Evolutionary conservation across 2,797 vertebrate species (phyloP), one percentile per base, ranked within the genome.

Genomic region (Sebastes hopkinsi): DNA sequence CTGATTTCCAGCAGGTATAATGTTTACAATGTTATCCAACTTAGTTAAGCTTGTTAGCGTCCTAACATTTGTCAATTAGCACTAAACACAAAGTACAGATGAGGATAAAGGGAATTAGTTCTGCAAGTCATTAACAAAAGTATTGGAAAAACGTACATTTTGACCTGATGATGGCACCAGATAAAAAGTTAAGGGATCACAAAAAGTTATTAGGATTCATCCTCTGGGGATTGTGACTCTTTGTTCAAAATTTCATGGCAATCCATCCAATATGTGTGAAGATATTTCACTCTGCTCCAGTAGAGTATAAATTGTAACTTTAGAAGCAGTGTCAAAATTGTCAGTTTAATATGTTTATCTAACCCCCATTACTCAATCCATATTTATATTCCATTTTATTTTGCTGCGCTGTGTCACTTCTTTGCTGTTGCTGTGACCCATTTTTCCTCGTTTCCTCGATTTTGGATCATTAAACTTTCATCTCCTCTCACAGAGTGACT

Each of bases 381-480:
- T 85, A 80, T 77, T 70, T 62, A 73, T 22, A 67, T 68, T 77
- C 67, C 72, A 55, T 66, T 72, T 75, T 64, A 65, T 82, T 82
- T 75, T 83, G 67, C 75, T 55, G 12, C 14, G 29, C 58, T 72
- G 32, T 67, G 38, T 72, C 61, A 76, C 42, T 68, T 67, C 42
- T 75, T 67, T 67, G 67, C 61, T 67, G 58, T 71, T 59, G 74
- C 62, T n/a, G 36, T 87, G 79, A 87, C 81, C 75, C 66, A 87
- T 68, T 89, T 88, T 81, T 50, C n/a, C 20, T 46, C 4, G 18
- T 86, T 83, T 79, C 6, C 46, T 30, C 52, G 55, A 81, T 85
- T 87, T 83, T 62, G 56, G 67, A 78, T 88, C 79, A 89, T 89
- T 89, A 83, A 86, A 87, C 61, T 83, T 86, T 86, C 50, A 89